Percentiles rank a stretch among this genome's conserved stretches.
These are phyloP conservation scores for Tychaedon coryphoeus DNA, from an alignment of 2,113 vertebrate genomes.

Conservation along the genomic window DNA sequence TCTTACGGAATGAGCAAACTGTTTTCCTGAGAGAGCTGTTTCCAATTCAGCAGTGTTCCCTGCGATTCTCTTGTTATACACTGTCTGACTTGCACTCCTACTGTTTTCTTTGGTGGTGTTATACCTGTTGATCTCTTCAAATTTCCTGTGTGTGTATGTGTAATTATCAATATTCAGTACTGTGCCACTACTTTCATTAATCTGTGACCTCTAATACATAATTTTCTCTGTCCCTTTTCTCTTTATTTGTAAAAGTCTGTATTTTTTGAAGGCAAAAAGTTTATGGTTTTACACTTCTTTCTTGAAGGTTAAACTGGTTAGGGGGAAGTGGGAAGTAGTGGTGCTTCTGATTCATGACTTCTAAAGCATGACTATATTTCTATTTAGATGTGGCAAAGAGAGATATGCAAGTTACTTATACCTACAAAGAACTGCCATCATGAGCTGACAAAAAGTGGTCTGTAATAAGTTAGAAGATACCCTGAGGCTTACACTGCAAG, in stretches of 20 bases:
- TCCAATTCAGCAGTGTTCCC: not conserved
- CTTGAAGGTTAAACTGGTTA: not conserved
- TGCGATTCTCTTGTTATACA: fast-evolving
- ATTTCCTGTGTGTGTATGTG: not conserved
- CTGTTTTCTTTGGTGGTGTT: not conserved
- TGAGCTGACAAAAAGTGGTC: not conserved
- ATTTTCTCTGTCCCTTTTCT: not conserved
- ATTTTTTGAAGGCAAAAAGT: not conserved
- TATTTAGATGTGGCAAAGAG: not conserved
- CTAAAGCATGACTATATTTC: not conserved
- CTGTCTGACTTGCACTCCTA: not conserved
- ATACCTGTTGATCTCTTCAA: not conserved
- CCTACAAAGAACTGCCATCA: not conserved
- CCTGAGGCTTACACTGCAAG: not conserved
- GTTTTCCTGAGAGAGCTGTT: not conserved
- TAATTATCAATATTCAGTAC: not conserved
- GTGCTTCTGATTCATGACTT: not conserved
- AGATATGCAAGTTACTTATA: not conserved
- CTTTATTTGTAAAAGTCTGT: not conserved
- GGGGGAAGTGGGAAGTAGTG: not conserved
- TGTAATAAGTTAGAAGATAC: not conserved
- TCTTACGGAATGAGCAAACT: not conserved
- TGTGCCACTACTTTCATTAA: not conserved
- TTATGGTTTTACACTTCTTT: not conserved
- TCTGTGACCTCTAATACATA: not conserved